Percentiles rank a stretch among this genome's conserved stretches.
phyloP scores from a whole-genome alignment of 1,140 invertebrate genomes.

The Mylabris phalerata region DNA sequence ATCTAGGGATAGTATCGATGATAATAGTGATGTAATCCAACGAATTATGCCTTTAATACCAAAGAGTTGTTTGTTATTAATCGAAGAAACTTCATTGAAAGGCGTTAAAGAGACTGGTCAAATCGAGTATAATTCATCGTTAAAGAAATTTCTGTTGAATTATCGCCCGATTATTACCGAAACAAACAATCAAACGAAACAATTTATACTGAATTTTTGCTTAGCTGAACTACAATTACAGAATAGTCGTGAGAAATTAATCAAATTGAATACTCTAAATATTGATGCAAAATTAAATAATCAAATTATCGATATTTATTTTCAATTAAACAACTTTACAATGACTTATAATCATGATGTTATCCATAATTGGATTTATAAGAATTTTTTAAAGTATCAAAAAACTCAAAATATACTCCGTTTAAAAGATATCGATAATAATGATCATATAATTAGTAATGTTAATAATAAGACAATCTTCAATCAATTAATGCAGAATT shows the following conservation, averaged over 20 bases:
- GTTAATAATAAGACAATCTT: background rate
- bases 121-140: conserved; percentile 43
- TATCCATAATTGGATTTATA: conserved; percentile 51
- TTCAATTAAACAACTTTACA: conserved; percentile 60
- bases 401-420: background rate
- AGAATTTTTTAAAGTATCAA: conserved; percentile 39
- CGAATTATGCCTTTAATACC: conserved; percentile 60
- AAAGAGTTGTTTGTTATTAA: conserved; percentile 46
- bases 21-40: conserved; percentile 42
- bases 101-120: conserved; percentile 56
- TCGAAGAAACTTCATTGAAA: conserved; percentile 60
- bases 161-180: conserved; percentile 42
- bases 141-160: conserved; percentile 42
- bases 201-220: conserved; percentile 57
- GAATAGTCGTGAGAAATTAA: conserved; percentile 52
- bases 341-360: conserved; percentile 64
- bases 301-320: conserved; percentile 55
- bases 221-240: conserved; percentile 58
- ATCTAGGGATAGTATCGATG: background rate
- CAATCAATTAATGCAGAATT: conserved; percentile 34
- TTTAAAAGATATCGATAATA: too few relatives aligned
- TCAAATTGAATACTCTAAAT: conserved; percentile 60
- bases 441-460: background rate
- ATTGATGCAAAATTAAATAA: conserved; percentile 67
- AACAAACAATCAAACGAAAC: conserved; percentile 40